Base-by-base conservation (phyloP, 2,888 invertebrate species). In the Melanostoma scalare region DNA sequence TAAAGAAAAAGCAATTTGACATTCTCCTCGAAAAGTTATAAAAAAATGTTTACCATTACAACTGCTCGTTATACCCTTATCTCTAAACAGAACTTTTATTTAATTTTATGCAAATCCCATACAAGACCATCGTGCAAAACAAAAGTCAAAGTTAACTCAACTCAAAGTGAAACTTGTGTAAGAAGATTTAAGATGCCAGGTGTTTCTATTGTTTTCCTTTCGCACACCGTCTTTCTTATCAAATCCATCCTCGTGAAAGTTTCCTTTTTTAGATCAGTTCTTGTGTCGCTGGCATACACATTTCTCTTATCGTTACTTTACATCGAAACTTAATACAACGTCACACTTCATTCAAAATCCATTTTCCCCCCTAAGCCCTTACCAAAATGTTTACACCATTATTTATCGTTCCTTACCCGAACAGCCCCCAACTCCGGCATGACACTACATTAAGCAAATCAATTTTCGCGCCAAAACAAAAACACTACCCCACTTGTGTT, bases 241-340 rank as follows among this genome's bases (percentile, higher is more conserved):
- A 50, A 63, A 50, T 48, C 3, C 10, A 33, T 52, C 48, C 35
- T 48, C 30, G 8, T 10, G 30, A 63, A 38, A 63, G 10, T 60
- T 60, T 60, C 40, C 50, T 50, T 63, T 31, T 63, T 30, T 35
- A 1, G 10, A 46, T 46, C 44, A 46, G 3, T 46, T 46, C 10
- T 10, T 46, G n/a, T n/a, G 3, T 4, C 42, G n/a, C 10, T n/a
- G 9, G 9, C 33, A 35, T 10, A 33, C 44, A 9, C 6, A 35
- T 48, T 48, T 46, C 40, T 36, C 61, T 42, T 10, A 4, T 46
- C 46, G 10, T 42, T 35, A 6, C 42, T 46, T 38, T 35, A 2
- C 53, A 35, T 31, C 44, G 61, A 63, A 63, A 63, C 61, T 63
- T 63, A n/a, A 63, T 63, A 63, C n/a, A 60, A 10, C 35, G 8